Base-by-base conservation (phyloP, 2,888 invertebrate species). In the Ormia ochracea region DNA sequence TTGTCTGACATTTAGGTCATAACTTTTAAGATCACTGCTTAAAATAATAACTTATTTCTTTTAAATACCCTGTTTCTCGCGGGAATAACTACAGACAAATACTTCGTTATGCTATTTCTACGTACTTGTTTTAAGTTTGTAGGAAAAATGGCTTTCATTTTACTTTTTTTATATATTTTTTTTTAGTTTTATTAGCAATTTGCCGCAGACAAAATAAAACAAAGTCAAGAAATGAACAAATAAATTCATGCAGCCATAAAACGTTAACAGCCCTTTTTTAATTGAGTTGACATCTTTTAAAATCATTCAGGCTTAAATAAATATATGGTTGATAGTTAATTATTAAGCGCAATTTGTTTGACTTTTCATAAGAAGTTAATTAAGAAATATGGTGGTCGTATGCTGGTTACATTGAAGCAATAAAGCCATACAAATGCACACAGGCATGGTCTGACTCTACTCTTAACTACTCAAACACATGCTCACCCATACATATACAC, bases 271-370 rank as follows among this genome's bases (percentile, higher is more conserved):
- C 36, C 31, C 10, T 45, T 56, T n/a, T 61, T 59, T 63, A 69
- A 69, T 69, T 76, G 63, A 48, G 54, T 56, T 63, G 76, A 76
- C 76, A 76, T 69, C 76, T 56, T 76, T 56, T 52, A 68, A 48
- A 69, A 76, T 76, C 69, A 56, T 76, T 76, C 56, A 63, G 54
- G 69, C 76, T 63, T 76, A 76, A 69, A 81, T 74, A 79, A 79
- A 73, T 76, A 63, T 81, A 75, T 77, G 81, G 82, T 77, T 82
- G 82, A 72, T 78, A 82, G 82, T 82, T 83, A 82, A 83, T 82
- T 82, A 82, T 82, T 80, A 81, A 82, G 82, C 81, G 81, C 82
- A 83, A 82, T 82, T 83, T 83, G 83, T 82, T 82, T 82, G 82
- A 82, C 82, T 83, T 82, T 63, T 78, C 78, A 61, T 78, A 79